phyloP scores from a whole-genome alignment of 2,797 vertebrate species.

The Cirrhinus molitorella region DNA sequence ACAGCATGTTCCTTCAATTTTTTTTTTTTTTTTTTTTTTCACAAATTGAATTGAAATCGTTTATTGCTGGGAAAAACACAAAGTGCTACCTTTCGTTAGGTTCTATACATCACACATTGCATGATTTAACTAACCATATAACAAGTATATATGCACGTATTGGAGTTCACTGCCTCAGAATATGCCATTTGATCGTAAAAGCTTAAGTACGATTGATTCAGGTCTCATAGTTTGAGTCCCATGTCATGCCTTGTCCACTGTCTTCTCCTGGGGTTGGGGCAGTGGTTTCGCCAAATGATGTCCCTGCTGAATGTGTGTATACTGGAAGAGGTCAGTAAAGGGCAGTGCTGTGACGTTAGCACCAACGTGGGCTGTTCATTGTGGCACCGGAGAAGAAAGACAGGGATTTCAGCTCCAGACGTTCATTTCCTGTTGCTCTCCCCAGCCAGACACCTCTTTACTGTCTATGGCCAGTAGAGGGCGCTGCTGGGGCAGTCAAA shows the following conservation, averaged over 20 bases:
- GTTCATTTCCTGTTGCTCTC: constrained; percentile 30
- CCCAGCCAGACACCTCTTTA: constrained; percentile 13
- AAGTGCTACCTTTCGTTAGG: constrained; percentile 57
- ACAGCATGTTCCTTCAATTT: constrained; percentile 28
- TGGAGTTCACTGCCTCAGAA: constrained; percentile 29
- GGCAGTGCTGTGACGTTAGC: constrained; percentile 47
- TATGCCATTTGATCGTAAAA: constrained; percentile 1
- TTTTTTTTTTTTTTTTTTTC: constrained; percentile 13
- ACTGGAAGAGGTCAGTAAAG: constrained; percentile 38
- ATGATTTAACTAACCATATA: constrained; percentile 49
- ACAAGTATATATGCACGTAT: constrained; percentile 22
- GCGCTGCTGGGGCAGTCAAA: constrained; percentile 16
- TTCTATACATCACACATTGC: constrained; percentile 50
- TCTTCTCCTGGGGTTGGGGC: constrained; percentile 24
- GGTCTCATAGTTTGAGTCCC: constrained; percentile 33
- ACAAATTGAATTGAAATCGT: constrained; percentile 16
- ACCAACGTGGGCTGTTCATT: constrained; percentile 45
- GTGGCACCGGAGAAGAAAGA: constrained; percentile 24
- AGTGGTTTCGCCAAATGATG: constrained; percentile 35
- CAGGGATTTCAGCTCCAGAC: constrained; percentile 30
- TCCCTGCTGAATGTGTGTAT: constrained; percentile 37
- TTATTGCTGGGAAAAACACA: constrained; percentile 61
- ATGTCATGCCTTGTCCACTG: constrained; percentile 19
- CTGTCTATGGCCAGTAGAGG: constrained; percentile 45
- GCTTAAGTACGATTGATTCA: constrained; percentile 34